Conservation (phyloP, 2,113 vertebrate species). For the Nannospalax galili region DNA sequence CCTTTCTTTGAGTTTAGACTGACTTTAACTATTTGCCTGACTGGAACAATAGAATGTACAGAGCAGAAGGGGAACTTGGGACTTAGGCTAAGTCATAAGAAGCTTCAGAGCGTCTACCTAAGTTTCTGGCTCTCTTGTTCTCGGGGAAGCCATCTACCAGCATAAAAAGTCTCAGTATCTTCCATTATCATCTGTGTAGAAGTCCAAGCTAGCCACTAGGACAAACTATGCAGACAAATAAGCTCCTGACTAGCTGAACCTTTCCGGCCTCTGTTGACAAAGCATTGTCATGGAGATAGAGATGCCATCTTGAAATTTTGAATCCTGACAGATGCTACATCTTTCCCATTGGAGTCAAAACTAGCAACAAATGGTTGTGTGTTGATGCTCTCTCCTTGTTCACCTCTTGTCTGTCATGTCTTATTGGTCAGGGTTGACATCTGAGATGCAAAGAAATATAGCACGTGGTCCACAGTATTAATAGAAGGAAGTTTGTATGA, state of each 20-base stretch:
- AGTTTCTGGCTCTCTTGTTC: not conserved
- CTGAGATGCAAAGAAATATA: conserved; percentile 6
- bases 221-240: not conserved
- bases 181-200: not conserved
- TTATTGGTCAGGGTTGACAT: not conserved
- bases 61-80: not conserved
- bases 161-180: not conserved
- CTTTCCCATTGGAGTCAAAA: not conserved
- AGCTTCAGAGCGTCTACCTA: not conserved
- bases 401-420: not conserved
- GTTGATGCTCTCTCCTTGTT: not conserved
- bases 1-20: not conserved
- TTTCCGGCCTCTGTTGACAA: not conserved
- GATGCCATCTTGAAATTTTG: not conserved
- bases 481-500: not conserved
- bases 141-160: not conserved
- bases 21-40: not conserved
- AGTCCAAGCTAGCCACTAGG: not conserved
- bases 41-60: not conserved
- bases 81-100: not conserved
- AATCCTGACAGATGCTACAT: not conserved
- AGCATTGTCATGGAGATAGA: not conserved
- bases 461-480: too few species aligned
- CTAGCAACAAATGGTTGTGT: not conserved
- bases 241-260: not conserved